These are phyloP conservation scores for Chrysolina americana DNA, from an alignment of 2,888 invertebrate genomes.

Conservation along the genomic window DNA sequence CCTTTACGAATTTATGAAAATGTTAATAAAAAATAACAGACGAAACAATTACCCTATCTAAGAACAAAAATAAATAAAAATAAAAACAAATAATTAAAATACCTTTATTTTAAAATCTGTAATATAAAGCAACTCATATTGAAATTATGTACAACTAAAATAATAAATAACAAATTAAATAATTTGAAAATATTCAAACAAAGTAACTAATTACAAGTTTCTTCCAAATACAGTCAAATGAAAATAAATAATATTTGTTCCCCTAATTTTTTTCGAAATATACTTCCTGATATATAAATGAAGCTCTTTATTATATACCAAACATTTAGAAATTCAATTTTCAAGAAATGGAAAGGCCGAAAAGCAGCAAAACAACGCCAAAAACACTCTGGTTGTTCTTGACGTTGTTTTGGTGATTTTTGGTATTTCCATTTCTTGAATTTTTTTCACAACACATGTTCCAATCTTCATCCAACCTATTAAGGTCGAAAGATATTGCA, in stretches of 20 bases:
- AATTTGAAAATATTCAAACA: constrained; percentile 22
- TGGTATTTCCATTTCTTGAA: too few relatives aligned
- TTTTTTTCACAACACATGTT: too few relatives aligned
- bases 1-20: background rate
- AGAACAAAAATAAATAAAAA: constrained; percentile 29
- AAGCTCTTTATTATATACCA: too few relatives aligned
- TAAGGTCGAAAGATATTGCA: too few relatives aligned
- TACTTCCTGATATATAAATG: too few relatives aligned
- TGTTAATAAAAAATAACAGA: constrained; percentile 1
- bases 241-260: background rate
- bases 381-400: too few relatives aligned
- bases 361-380: too few relatives aligned
- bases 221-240: background rate
- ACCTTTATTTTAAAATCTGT: constrained; percentile 43
- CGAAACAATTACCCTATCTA: background rate
- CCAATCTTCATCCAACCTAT: too few relatives aligned
- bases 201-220: background rate
- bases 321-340: too few relatives aligned
- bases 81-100: constrained; percentile 36
- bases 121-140: constrained; percentile 37
- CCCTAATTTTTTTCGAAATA: background rate
- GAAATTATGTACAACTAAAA: constrained; percentile 37
- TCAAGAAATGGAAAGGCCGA: too few relatives aligned
- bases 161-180: constrained; percentile 41
- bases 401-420: too few relatives aligned